A percentile compares a stretch with the other conserved stretches of the same genome.
phyloP scores from a whole-genome alignment of 2,888 invertebrate genomes.

The Lomographa bimaculata region DNA sequence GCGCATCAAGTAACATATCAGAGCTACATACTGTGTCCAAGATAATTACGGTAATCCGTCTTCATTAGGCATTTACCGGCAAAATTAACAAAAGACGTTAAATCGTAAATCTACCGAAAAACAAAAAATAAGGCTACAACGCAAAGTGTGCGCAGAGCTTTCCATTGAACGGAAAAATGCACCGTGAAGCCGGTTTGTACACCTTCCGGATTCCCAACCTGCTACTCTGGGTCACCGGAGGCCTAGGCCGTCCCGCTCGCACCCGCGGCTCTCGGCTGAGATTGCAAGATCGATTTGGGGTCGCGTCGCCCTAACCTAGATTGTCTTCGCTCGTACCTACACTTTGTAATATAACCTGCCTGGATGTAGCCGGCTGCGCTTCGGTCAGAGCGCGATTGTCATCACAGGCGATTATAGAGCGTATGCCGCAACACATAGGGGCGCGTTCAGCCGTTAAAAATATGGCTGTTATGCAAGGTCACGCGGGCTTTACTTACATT shows the following conservation, averaged over 20 bases:
- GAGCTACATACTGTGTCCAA: slow-evolving; percentile 8
- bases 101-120: slow-evolving; percentile 29
- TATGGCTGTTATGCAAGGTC: too few species aligned
- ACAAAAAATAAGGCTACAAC: slow-evolving; percentile 49
- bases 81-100: slow-evolving; percentile 43
- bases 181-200: slow-evolving; percentile 74
- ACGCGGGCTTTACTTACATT: too few species aligned
- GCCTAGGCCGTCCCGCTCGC: slow-evolving; percentile 61
- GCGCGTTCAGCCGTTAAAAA: too few species aligned
- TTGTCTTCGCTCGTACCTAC: slow-evolving; percentile 60
- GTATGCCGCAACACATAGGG: too few species aligned
- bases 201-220: slow-evolving; percentile 83
- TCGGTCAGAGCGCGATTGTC: too few species aligned
- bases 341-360: slow-evolving; percentile 56
- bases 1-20: slow-evolving; percentile 1
- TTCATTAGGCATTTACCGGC: slow-evolving; percentile 6
- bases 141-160: slow-evolving; percentile 68
- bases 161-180: slow-evolving; percentile 83
- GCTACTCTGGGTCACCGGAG: slow-evolving; percentile 75
- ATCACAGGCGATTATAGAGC: too few species aligned
- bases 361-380: slow-evolving; percentile 5
- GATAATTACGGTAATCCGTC: slow-evolving; percentile 17
- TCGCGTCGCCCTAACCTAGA: slow-evolving; percentile 81
- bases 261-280: slow-evolving; percentile 53
- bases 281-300: slow-evolving; percentile 73